phyloP scores from a whole-genome alignment of 2,888 invertebrate species.

The Drosophila pegasa region DNA sequence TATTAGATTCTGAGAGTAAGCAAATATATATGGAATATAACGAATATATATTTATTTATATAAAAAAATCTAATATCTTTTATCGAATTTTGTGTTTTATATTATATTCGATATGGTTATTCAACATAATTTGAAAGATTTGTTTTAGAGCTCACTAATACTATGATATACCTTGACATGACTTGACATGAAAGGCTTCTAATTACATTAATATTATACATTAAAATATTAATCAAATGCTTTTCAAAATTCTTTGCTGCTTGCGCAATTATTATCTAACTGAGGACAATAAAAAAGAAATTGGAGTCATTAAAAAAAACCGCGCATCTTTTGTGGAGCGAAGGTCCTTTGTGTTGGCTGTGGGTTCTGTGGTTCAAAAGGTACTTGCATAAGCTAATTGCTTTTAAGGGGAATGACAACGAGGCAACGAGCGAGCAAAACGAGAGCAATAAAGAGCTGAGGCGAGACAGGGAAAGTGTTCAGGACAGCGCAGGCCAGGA shows the following conservation, averaged over 20 bases:
- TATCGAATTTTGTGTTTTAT: too few species aligned
- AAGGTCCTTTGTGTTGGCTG: slow-evolving; percentile 43
- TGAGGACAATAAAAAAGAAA: slow-evolving; percentile 35
- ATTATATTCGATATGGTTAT: too few species aligned
- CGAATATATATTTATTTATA: too few species aligned
- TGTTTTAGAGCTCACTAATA: too few species aligned
- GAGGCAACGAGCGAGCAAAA: background rate
- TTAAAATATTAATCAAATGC: too few species aligned
- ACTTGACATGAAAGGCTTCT: too few species aligned
- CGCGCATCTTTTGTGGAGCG: slow-evolving; percentile 39
- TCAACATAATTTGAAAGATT: too few species aligned
- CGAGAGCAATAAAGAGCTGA: background rate
- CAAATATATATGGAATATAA: too few species aligned
- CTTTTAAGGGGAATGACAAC: slow-evolving; percentile 19
- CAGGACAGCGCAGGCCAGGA: slow-evolving; percentile 2
- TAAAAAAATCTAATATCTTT: too few species aligned
- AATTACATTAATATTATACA: too few species aligned
- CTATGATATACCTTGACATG: too few species aligned
- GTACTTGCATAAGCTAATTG: slow-evolving; percentile 55
- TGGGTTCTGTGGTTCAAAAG: slow-evolving; percentile 64
- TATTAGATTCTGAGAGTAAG: too few species aligned
- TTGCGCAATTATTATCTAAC: slow-evolving; percentile 11
- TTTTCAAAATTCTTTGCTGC: background rate
- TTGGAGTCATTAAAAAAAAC: slow-evolving; percentile 40
- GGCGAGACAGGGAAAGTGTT: background rate